Conservation (phyloP, 1,140 invertebrate genomes). For the Linepithema humile region DNA sequence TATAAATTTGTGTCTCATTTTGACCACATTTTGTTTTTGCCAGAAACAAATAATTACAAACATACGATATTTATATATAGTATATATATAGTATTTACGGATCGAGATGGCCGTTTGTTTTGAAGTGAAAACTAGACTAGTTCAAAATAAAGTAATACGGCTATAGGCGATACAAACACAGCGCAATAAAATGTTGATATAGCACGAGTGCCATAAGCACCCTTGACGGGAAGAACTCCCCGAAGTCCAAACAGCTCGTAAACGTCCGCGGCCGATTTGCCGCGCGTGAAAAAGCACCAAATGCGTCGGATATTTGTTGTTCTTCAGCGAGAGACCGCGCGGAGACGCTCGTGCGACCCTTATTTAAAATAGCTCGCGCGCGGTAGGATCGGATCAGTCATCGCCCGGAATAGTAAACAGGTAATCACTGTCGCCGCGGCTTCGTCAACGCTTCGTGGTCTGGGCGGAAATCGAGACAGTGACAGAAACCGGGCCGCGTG, state of each 20-base stretch:
- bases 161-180: neutral
- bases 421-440: slow-evolving; percentile 59
- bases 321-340: slow-evolving; percentile 1
- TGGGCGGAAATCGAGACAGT: slow-evolving; percentile 36
- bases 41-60: neutral
- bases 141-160: neutral
- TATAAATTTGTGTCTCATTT: neutral
- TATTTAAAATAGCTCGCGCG: slow-evolving; percentile 58
- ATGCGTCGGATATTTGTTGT: slow-evolving; percentile 39
- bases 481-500: slow-evolving; percentile 18
- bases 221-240: neutral
- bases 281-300: slow-evolving; percentile 29
- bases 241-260: slow-evolving; percentile 26
- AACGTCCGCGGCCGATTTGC: slow-evolving; percentile 19
- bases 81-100: too few species aligned
- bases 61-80: neutral
- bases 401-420: slow-evolving; percentile 67
- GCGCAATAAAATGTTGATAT: neutral
- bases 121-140: neutral
- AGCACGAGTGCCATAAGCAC: neutral
- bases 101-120: neutral
- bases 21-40: neutral
- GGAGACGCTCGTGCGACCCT: neutral
- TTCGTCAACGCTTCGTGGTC: slow-evolving; percentile 63
- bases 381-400: slow-evolving; percentile 65